Conservation (phyloP, 2,797 vertebrate species). For the Myotis pilosus region DNA sequence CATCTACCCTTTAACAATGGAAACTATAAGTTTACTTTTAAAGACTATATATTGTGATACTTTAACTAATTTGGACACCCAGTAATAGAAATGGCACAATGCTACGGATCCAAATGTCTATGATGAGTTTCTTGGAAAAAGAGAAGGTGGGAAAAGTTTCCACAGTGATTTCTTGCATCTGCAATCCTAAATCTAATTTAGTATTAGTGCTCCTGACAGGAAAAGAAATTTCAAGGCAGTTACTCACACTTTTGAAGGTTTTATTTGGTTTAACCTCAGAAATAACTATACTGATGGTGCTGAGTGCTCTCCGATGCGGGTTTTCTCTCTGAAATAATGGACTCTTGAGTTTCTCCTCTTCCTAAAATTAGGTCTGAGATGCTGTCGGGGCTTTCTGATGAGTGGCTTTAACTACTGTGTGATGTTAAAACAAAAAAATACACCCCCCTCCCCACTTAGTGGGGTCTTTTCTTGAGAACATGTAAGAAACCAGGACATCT, state of each 20-base stretch:
- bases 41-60: background rate
- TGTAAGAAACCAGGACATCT: conserved; percentile 26
- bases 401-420: conserved; percentile 65
- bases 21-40: background rate
- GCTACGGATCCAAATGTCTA: background rate
- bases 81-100: background rate
- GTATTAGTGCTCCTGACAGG: conserved; percentile 79
- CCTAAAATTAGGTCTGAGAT: conserved; percentile 68
- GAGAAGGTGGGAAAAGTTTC: conserved; percentile 44
- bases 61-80: conserved; percentile 53
- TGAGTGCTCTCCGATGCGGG: conserved; percentile 72
- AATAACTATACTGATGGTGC: conserved; percentile 73
- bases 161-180: conserved; percentile 63
- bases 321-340: conserved; percentile 79
- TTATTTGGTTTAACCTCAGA: conserved; percentile 81
- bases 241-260: conserved; percentile 79
- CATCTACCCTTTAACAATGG: background rate
- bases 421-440: conserved; percentile 62
- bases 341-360: conserved; percentile 76
- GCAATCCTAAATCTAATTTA: conserved; percentile 80
- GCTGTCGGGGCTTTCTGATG: conserved; percentile 67
- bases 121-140: conserved; percentile 45
- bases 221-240: conserved; percentile 77
- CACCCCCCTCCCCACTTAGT: background rate
- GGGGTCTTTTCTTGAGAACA: conserved; percentile 31